Conservation (phyloP, 2,888 invertebrate genomes). For the Tanypteryx hageni region DNA sequence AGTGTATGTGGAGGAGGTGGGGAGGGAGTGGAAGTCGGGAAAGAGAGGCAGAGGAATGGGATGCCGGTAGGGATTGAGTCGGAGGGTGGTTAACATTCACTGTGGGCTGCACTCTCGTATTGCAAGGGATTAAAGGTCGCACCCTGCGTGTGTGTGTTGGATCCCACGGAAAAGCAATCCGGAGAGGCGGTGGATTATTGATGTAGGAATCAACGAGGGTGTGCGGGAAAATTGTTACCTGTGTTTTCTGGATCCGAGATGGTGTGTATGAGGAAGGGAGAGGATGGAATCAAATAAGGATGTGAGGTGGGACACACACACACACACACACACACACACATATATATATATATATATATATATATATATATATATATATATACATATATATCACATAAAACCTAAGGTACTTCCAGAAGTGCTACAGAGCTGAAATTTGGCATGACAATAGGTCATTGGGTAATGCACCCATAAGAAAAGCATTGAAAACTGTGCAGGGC, state of each 20-base stretch:
- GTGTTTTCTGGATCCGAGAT: background rate
- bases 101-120: too few relatives aligned
- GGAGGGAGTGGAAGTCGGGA: background rate
- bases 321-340: too few relatives aligned
- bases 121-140: slow-evolving; percentile 26
- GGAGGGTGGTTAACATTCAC: background rate
- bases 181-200: slow-evolving; percentile 44
- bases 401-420: too few relatives aligned
- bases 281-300: background rate
- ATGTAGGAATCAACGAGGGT: background rate
- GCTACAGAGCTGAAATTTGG: too few relatives aligned
- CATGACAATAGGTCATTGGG: too few relatives aligned
- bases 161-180: slow-evolving; percentile 44
- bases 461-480: too few relatives aligned
- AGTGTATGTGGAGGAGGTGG: background rate
- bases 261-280: background rate
- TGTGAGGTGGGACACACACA: too few relatives aligned
- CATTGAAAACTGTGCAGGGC: too few relatives aligned
- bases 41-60: background rate
- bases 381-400: too few relatives aligned
- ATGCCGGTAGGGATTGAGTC: too few relatives aligned
- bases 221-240: background rate
- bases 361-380: too few relatives aligned
- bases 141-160: background rate
- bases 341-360: too few relatives aligned